These are phyloP conservation scores for Aphis gossypii DNA, from an alignment of 1,140 invertebrate genomes.

Conservation along the genomic window DNA sequence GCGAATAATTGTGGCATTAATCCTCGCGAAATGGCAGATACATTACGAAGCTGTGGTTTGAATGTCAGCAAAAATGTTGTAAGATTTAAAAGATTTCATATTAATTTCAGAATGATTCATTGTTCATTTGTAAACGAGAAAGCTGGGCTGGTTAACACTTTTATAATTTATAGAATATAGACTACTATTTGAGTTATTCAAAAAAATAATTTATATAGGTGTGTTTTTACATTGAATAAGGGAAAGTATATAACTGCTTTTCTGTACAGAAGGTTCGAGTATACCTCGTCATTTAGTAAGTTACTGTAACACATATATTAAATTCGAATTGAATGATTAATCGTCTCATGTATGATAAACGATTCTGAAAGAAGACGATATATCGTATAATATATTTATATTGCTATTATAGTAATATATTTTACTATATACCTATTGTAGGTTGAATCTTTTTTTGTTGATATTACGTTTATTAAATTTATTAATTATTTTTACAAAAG, in stretches of 20 bases:
- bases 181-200: not conserved
- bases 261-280: too few relatives aligned
- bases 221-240: not conserved
- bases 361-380: too few relatives aligned
- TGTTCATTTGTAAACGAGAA: not conserved
- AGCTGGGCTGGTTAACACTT: not conserved
- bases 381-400: too few relatives aligned
- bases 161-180: not conserved
- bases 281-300: too few relatives aligned
- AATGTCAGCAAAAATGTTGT: slow-evolving; percentile 52
- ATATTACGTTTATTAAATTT: too few relatives aligned
- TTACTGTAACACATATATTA: too few relatives aligned
- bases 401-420: too few relatives aligned
- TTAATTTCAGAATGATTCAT: not conserved
- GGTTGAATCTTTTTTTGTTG: too few relatives aligned
- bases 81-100: not conserved
- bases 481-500: too few relatives aligned
- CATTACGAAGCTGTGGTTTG: slow-evolving; percentile 49
- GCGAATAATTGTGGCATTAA: slow-evolving; percentile 99
- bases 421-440: too few relatives aligned
- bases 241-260: not conserved
- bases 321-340: too few relatives aligned
- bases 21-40: slow-evolving; percentile 91
- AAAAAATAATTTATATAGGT: not conserved
- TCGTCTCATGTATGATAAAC: too few relatives aligned